Percentiles rank a stretch among this genome's conserved stretches.
Conservation (phyloP, 2,888 invertebrate species). For the Nephrocerus scutellatus region DNA sequence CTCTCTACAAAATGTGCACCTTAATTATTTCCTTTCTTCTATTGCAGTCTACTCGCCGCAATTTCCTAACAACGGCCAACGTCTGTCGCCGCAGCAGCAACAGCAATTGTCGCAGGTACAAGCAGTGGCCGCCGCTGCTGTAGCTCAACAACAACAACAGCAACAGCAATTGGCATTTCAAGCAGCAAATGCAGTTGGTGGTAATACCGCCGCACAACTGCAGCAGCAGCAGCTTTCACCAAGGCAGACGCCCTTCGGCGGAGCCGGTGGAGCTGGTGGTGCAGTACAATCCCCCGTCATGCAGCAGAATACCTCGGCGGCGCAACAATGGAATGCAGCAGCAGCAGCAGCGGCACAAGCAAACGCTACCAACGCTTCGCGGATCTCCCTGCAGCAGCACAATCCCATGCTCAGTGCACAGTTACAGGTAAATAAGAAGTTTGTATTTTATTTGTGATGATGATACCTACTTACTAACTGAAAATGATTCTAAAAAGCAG, state of each 20-base stretch:
- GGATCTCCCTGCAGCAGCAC: slow-evolving; percentile 64
- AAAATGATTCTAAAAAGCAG: slow-evolving; percentile 20
- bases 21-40: background rate
- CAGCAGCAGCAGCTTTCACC: slow-evolving; percentile 50
- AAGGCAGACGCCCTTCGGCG: slow-evolving; percentile 36
- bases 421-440: slow-evolving; percentile 57
- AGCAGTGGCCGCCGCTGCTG: slow-evolving; percentile 15
- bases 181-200: slow-evolving; percentile 26
- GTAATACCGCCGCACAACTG: slow-evolving; percentile 29
- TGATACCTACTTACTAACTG: no score
- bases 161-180: slow-evolving; percentile 35
- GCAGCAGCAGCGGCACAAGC: slow-evolving; percentile 20
- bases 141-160: slow-evolving; percentile 27
- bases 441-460: slow-evolving; percentile 8
- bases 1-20: background rate
- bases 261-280: slow-evolving; percentile 24
- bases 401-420: slow-evolving; percentile 87
- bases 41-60: slow-evolving; percentile 39
- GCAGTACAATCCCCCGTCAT: slow-evolving; percentile 45
- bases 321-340: slow-evolving; percentile 33
- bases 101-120: slow-evolving; percentile 32
- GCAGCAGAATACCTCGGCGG: slow-evolving; percentile 26
- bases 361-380: slow-evolving; percentile 25
- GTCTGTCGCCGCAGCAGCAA: slow-evolving; percentile 44
- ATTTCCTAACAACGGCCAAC: slow-evolving; percentile 42